Percentiles rank a stretch among this genome's conserved stretches.
phyloP scores from a whole-genome alignment of 2,113 vertebrate genomes.

The Pedionomus torquatus region DNA sequence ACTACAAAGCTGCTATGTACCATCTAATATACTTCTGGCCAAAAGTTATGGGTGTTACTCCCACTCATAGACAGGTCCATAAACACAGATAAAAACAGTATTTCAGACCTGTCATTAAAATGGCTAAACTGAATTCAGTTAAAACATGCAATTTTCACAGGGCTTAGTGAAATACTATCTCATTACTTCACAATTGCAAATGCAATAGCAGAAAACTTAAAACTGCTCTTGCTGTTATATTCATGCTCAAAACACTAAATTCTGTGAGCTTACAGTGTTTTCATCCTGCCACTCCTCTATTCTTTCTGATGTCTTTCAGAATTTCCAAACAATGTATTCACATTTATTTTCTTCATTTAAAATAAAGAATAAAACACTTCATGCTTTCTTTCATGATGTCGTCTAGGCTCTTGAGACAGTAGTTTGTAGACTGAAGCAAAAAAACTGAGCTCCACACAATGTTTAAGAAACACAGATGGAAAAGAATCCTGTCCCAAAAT shows the following conservation, averaged over 20 bases:
- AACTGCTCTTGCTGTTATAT: conserved; percentile 16
- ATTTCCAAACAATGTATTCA: conserved; percentile 46
- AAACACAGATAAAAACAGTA: neutral
- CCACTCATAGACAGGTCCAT: neutral
- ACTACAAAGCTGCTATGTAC: conserved; percentile 67
- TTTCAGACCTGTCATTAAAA: neutral
- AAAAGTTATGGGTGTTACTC: neutral
- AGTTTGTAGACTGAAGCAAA: neutral
- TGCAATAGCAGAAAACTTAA: neutral
- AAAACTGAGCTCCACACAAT: neutral
- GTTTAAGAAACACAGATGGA: too few species aligned
- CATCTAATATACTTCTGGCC: conserved; percentile 39
- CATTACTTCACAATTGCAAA: neutral
- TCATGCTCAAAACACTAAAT: conserved; percentile 73
- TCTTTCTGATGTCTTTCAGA: neutral
- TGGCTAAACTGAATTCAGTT: neutral
- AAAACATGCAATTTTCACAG: conserved; percentile 14
- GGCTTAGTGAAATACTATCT: neutral
- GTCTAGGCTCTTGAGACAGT: neutral
- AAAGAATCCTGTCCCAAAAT: neutral
- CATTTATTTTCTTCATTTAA: conserved; percentile 69
- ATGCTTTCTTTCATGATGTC: neutral
- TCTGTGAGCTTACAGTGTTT: neutral
- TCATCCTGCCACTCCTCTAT: conserved; percentile 22
- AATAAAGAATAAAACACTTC: conserved; percentile 70